Evolutionary conservation across 1,140 invertebrate species (phyloP).

Genomic region (Solen grandis): DNA sequence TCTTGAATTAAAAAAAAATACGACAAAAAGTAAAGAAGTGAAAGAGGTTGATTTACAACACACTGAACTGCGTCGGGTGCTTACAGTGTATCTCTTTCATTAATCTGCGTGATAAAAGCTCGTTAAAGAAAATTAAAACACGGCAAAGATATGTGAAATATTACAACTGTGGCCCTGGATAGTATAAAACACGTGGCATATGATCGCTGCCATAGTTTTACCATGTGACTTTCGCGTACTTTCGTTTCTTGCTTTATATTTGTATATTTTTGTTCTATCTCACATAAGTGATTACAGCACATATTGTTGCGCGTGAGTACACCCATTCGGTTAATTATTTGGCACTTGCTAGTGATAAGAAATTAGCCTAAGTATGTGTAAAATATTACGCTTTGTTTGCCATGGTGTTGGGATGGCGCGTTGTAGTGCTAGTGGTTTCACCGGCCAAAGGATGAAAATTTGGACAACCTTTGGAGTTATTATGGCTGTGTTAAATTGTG

Average conservation of each 20-base stretch:
- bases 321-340: conserved; percentile 6
- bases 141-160: neutral
- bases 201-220: no score
- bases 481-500: neutral
- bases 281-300: conserved; percentile 20
- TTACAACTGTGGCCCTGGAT: no score
- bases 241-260: no score
- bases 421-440: neutral
- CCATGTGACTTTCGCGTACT: no score
- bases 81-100: conserved; percentile 8
- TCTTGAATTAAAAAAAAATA: no score
- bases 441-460: conserved; percentile 1
- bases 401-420: neutral
- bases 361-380: conserved; percentile 30
- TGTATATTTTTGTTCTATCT: no score
- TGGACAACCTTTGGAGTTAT: conserved; percentile 1
- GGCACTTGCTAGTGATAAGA: conserved; percentile 24
- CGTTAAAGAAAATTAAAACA: neutral
- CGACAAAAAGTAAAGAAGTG: no score
- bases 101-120: conserved; percentile 10
- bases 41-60: no score
- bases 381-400: conserved; percentile 7
- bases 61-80: neutral
- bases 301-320: conserved; percentile 13
- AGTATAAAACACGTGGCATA: no score